A percentile compares a stretch with the other conserved stretches of the same genome.
These are phyloP conservation scores for Labrus mixtus DNA, from an alignment of 2,113 vertebrate genomes.

Conservation along the genomic window DNA sequence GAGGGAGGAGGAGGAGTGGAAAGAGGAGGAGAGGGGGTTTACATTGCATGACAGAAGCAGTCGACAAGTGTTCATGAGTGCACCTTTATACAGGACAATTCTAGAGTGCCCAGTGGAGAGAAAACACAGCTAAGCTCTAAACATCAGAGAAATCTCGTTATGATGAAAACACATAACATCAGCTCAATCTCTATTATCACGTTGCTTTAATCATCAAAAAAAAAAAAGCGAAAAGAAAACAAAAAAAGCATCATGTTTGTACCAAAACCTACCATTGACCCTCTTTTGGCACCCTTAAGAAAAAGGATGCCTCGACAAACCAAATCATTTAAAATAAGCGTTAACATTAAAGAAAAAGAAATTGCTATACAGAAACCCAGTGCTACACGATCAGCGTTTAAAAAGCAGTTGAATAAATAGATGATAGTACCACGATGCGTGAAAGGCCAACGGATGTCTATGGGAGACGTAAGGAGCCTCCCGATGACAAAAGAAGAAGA, in stretches of 20 bases:
- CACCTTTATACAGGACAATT: slow-evolving; percentile 82
- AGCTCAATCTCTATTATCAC: slow-evolving; percentile 56
- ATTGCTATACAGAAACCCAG: slow-evolving; percentile 67
- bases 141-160: slow-evolving; percentile 76
- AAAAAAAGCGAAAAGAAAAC: slow-evolving; percentile 40
- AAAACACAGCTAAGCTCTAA: slow-evolving; percentile 84
- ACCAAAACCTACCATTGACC: slow-evolving; percentile 66
- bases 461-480: slow-evolving; percentile 34
- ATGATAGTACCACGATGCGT: slow-evolving; percentile 79
- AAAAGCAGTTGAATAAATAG: slow-evolving; percentile 78
- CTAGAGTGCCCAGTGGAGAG: slow-evolving; percentile 84
- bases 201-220: slow-evolving; percentile 33
- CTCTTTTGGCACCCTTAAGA: slow-evolving; percentile 40
- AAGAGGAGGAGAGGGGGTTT: slow-evolving; percentile 44
- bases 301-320: slow-evolving; percentile 48
- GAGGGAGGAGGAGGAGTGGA: slow-evolving; percentile 21
- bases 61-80: slow-evolving; percentile 85
- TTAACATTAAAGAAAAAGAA: too few species aligned
- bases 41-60: slow-evolving; percentile 85
- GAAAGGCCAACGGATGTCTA: slow-evolving; percentile 77
- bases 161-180: slow-evolving; percentile 76
- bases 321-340: slow-evolving; percentile 66
- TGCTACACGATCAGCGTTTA: slow-evolving; percentile 76
- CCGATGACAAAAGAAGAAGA: slow-evolving; percentile 73
- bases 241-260: slow-evolving; percentile 66